Base-by-base conservation (phyloP, 2,888 invertebrate species). In the Acanthosepion esculentum region DNA sequence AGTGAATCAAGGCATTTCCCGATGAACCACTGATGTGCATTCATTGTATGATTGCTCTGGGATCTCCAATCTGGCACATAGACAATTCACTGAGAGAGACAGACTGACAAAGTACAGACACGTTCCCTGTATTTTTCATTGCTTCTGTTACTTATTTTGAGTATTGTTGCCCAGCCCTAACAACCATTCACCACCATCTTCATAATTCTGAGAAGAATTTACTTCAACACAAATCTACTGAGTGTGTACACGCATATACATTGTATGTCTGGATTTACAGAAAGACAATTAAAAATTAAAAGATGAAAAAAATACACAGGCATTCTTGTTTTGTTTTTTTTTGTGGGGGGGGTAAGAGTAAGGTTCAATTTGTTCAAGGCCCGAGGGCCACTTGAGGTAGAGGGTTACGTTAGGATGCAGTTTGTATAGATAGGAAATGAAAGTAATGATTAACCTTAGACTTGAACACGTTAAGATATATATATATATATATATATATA, bases 1-100 rank as follows among this genome's bases (percentile, higher is more conserved):
- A 12, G 78, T 78, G 78, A n/a, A 15, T 78, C n/a, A 78, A 78
- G 78, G 33, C 78, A n/a, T 78, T 18, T n/a, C 78, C 33, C 10
- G n/a, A 78, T 33, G 12, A 78, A 78, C 15, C 78, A 78, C 15
- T n/a, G 78, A n/a, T n/a, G 78, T 78, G n/a, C 33, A 78, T 78
- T 78, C 78, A n/a, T n/a, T 78, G n/a, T 15, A n/a, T 78, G 78
- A 78, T 78, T 78, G 78, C 78, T 78, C n/a, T 78, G 78, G n/a
- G 78, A 78, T 78, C n/a, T 78, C n/a, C 78, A 78, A 78, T 78
- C 78, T 33, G 18, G 3, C 78, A n/a, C 18, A 5, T 23, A 23
- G 59, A 59, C 59, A 59, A 59, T 59, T 20, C 59, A 59, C 1
- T n/a, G 29, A 78, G n/a, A 78, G n/a, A 78, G 78, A 26, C 78